Conservation (phyloP, 1,140 invertebrate genomes). For the Apolygus lucorum region DNA sequence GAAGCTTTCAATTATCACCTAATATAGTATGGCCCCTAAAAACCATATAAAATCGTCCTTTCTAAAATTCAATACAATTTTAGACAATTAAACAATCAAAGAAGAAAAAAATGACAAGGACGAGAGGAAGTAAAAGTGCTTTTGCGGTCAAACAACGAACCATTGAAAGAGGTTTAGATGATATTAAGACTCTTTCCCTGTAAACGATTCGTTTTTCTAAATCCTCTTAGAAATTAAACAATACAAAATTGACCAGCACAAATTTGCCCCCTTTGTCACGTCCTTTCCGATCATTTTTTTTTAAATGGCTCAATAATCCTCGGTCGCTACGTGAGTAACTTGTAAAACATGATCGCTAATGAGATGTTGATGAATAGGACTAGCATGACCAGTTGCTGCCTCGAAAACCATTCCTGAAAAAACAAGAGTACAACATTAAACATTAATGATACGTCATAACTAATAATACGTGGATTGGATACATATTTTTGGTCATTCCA, state of each 20-base stretch:
- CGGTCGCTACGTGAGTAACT: constrained; percentile 77
- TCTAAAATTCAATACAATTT: background rate
- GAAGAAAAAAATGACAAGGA: too few species aligned
- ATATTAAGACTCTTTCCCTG: too few species aligned
- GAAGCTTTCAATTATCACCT: too few species aligned
- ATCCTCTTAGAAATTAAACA: too few species aligned
- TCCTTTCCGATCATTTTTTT: background rate
- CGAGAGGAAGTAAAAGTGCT: too few species aligned
- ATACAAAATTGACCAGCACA: background rate
- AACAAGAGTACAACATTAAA: background rate
- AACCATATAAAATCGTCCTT: background rate
- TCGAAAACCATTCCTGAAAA: constrained; percentile 93
- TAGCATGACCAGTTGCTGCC: constrained; percentile 90
- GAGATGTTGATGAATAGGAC: constrained; percentile 93
- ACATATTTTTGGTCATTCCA: too few species aligned
- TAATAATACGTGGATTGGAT: too few species aligned
- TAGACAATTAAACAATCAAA: background rate
- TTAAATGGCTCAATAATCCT: background rate
- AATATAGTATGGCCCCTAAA: background rate
- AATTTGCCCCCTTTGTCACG: background rate
- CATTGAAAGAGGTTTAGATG: too few species aligned
- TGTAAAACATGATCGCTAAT: constrained; percentile 94
- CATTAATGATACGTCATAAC: too few species aligned
- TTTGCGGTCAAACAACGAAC: too few species aligned
- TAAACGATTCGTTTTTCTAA: too few species aligned